A percentile compares a stretch with the other conserved stretches of the same genome.
Conservation (phyloP, 2,888 invertebrate species). For the Acrobasis consociella region DNA sequence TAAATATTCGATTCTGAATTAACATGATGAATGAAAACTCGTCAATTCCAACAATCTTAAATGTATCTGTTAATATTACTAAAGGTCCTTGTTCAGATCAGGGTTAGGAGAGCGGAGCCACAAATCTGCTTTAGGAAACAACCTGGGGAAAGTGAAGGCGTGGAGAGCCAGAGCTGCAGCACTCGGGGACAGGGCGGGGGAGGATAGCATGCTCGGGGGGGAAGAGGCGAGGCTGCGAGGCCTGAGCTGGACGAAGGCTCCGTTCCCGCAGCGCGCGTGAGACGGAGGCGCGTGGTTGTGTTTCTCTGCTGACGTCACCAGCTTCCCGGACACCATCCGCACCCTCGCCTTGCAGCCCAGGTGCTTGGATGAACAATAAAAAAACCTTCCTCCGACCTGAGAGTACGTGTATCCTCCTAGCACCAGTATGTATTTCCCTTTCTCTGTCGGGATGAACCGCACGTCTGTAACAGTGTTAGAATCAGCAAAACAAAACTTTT, state of each 20-base stretch:
- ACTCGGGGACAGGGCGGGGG: conserved; percentile 52
- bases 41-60: conserved; percentile 19
- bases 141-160: conserved; percentile 67
- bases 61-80: too few species aligned
- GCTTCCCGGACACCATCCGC: conserved; percentile 62
- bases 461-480: conserved; percentile 10
- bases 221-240: background rate
- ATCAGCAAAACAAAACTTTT: too few species aligned
- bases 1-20: too few species aligned
- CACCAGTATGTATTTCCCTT: conserved; percentile 75
- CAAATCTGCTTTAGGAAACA: conserved; percentile 71
- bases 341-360: conserved; percentile 75
- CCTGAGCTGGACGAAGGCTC: conserved; percentile 6
- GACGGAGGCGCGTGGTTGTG: conserved; percentile 76
- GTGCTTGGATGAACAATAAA: conserved; percentile 78
- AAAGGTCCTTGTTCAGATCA: conserved; percentile 62
- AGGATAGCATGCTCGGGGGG: background rate
- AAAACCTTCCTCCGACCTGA: conserved; percentile 75
- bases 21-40: conserved; percentile 11
- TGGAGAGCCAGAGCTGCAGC: conserved; percentile 65
- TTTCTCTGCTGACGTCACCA: conserved; percentile 67
- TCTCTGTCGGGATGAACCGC: conserved; percentile 76
- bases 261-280: conserved; percentile 54
- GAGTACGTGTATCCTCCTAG: conserved; percentile 75
- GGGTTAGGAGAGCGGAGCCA: conserved; percentile 62